Evolutionary conservation across 2,113 vertebrate species (phyloP).

Genomic region (Onychostoma macrolepis): DNA sequence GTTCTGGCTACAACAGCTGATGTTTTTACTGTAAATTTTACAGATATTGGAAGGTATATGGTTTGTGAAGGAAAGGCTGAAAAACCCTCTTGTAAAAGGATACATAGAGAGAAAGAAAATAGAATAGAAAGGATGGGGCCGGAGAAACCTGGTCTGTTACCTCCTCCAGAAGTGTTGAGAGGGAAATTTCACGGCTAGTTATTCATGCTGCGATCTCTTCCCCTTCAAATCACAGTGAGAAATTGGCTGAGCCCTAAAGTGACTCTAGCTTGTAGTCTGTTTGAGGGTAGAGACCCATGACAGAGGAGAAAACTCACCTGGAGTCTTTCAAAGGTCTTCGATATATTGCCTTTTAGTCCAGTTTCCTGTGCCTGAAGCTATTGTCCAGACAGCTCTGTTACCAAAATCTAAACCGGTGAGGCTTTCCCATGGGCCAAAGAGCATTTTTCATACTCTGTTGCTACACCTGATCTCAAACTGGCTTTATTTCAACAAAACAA

Average conservation of each 20-base stretch:
- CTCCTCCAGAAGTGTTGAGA: constrained; percentile 61
- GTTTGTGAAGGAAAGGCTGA: neutral
- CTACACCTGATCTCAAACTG: neutral
- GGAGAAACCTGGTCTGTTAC: constrained; percentile 51
- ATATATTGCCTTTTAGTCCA: neutral
- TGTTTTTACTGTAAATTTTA: neutral
- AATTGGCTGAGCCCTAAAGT: constrained; percentile 71
- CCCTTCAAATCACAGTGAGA: constrained; percentile 67
- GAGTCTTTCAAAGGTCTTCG: neutral
- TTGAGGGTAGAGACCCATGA: constrained; percentile 71
- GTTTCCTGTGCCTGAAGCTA: constrained; percentile 1
- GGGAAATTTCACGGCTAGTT: constrained; percentile 73
- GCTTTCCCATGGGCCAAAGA: neutral
- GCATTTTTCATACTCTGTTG: neutral
- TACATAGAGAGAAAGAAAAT: neutral
- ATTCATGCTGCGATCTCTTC: constrained; percentile 65
- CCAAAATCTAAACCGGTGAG: neutral
- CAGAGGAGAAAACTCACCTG: constrained; percentile 62
- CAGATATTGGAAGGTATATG: neutral
- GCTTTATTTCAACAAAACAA: neutral
- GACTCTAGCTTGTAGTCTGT: constrained; percentile 71
- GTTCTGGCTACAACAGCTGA: neutral
- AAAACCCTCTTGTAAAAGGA: constrained; percentile 2
- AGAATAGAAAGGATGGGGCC: neutral
- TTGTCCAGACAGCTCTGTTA: constrained; percentile 13